These are phyloP conservation scores for Paracanthobrama guichenoti DNA, from an alignment of 2,113 vertebrate genomes.

Conservation along the genomic window DNA sequence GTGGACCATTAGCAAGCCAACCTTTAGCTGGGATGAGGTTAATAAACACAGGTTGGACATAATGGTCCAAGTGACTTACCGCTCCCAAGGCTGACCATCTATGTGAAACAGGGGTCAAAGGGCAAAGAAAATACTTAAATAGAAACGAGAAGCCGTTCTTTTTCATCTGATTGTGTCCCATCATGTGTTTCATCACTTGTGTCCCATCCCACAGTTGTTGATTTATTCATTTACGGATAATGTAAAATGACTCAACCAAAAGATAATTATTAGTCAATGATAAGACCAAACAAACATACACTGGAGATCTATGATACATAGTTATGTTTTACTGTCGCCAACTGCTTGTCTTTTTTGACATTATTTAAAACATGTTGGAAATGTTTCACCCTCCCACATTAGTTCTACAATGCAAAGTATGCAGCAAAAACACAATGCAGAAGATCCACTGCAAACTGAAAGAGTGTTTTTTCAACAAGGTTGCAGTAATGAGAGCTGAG, in stretches of 20 bases:
- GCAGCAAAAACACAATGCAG: background rate
- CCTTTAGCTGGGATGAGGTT: conserved; percentile 22
- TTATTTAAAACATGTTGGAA: too few species aligned
- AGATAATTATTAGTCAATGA: background rate
- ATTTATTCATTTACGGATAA: background rate
- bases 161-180: conserved; percentile 2
- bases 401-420: background rate
- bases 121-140: conserved; percentile 5
- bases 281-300: too few species aligned
- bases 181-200: too few species aligned
- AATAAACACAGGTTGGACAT: conserved; percentile 5
- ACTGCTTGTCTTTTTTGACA: too few species aligned
- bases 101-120: background rate
- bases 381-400: too few species aligned
- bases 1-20: conserved; percentile 17
- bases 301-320: too few species aligned
- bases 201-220: background rate
- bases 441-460: background rate
- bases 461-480: background rate
- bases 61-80: background rate
- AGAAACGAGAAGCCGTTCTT: background rate
- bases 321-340: too few species aligned
- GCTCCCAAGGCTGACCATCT: background rate
- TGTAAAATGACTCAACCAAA: background rate
- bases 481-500: background rate